phyloP scores from a whole-genome alignment of 2,888 invertebrate species.

The Ormyrus thymus region DNA sequence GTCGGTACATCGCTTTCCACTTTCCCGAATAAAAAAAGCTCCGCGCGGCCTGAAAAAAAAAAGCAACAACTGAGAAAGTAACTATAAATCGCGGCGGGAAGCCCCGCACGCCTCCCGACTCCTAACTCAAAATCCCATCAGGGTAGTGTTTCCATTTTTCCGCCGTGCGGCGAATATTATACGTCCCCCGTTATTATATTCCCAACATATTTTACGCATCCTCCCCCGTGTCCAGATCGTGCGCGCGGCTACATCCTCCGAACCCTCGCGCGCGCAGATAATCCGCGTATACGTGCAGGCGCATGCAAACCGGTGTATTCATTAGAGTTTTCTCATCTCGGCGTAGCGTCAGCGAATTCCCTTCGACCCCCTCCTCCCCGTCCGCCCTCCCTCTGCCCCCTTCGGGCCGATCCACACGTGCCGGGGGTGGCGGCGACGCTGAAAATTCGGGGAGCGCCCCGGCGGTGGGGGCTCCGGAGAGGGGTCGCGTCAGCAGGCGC shows the following conservation, averaged over 20 bases:
- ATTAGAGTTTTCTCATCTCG: slow-evolving; percentile 55
- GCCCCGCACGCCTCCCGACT: not conserved
- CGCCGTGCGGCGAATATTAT: slow-evolving; percentile 46
- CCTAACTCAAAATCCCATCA: slow-evolving; percentile 27
- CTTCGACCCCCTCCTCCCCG: not conserved
- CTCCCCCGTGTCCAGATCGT: slow-evolving; percentile 4
- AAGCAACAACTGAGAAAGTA: not conserved
- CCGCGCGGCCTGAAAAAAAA: not conserved
- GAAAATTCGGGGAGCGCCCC: slow-evolving; percentile 17
- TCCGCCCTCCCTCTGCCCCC: not conserved
- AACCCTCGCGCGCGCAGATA: slow-evolving; percentile 21
- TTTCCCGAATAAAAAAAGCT: not conserved
- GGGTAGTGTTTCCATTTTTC: slow-evolving; percentile 43
- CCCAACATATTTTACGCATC: slow-evolving; percentile 54
- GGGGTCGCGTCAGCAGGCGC: slow-evolving; percentile 1
- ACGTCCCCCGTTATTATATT: slow-evolving; percentile 49
- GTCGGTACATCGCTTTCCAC: not conserved
- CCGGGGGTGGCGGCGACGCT: slow-evolving; percentile 3
- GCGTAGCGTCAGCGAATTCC: slow-evolving; percentile 25
- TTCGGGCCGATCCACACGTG: not conserved
- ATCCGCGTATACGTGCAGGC: slow-evolving; percentile 48
- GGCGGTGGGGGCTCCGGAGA: not conserved
- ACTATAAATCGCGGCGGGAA: slow-evolving; percentile 28
- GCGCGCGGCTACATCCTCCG: not conserved
- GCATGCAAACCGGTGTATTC: slow-evolving; percentile 54